Evolutionary conservation across 1,140 invertebrate genomes (phyloP), one percentile per base, ranked within the genome.

Genomic region (Neomicropteryx cornuta): DNA sequence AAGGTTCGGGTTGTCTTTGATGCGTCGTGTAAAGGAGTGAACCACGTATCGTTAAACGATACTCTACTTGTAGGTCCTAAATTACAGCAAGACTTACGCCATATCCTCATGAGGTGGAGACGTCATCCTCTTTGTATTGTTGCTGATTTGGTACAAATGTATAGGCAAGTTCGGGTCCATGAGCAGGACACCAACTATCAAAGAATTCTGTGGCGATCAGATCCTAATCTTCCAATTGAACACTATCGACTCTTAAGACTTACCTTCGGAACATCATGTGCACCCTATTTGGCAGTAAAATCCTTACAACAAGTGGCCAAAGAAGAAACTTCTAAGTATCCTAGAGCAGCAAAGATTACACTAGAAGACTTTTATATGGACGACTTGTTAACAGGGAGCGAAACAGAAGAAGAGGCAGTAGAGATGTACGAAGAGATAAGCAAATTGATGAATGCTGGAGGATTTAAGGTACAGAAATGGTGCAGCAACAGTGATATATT

Each of bases 31-130:
- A 54, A 56, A 36, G 53, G 56, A 3, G 27, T 39, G 3, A 55
- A 50, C 28, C 52, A 51, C 3, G 20, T 48, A 8, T 66, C 61
- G 2, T 42, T 69, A 10, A 69, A 68, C 43, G 53, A 63, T 14
- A 45, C 48, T 17, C 33, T 66, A 10, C 16, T 58, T 8, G 43
- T 50, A 8, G 66, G 62, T 8, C 52, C 57, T 5, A 49, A 52
- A 30, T 32, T 61, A 0, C 54, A 57, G 27, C 40, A 50, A 13
- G 51, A 61, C 22, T 24, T 63, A 5, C 41, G 48, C 22, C 30
- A 41, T 6, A 45, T 59, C 34, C n/a, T 63, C 11, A 5, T 58
- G 0, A 39, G 53, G 6, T 62, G 59, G 40, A 32, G 57, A 35
- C 29, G 24, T 18, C 44, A 53, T 44, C 21, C 13, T 14, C 43